Evolutionary conservation across 2,888 invertebrate genomes (phyloP).

Genomic region (Caenorhabditis japonica): DNA sequence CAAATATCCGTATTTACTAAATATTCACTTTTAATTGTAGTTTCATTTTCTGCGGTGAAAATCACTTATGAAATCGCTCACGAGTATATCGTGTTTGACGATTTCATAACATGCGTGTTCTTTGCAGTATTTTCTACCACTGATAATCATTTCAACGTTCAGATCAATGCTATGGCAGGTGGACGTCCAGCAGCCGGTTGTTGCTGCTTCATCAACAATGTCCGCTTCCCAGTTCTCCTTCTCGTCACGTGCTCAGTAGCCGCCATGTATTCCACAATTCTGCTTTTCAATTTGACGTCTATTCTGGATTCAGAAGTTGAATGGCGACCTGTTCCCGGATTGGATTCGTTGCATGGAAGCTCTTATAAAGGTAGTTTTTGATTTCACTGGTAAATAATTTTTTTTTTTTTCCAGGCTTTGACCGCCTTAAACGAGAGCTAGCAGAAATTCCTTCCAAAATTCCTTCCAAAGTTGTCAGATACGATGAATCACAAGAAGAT

Average conservation of each 20-base stretch:
- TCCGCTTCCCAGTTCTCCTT: conserved; percentile 62
- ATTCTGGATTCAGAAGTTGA: conserved; percentile 51
- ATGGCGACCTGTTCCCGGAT: conserved; percentile 43
- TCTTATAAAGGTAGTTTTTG: conserved; percentile 47
- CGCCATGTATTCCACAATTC: conserved; percentile 63
- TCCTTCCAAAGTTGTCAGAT: conserved; percentile 40
- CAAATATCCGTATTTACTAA: too few species aligned
- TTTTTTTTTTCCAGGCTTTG: too few species aligned
- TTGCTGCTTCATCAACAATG: conserved; percentile 63
- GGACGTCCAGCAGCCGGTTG: conserved; percentile 56
- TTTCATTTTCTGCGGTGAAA: too few species aligned
- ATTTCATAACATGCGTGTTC: too few species aligned
- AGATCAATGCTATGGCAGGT: conserved; percentile 50
- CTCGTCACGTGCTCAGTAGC: conserved; percentile 58
- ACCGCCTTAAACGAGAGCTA: conserved; percentile 30
- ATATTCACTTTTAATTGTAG: too few species aligned
- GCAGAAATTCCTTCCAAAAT: not conserved
- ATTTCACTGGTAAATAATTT: too few species aligned
- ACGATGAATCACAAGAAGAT: conserved; percentile 25
- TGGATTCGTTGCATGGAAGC: conserved; percentile 50
- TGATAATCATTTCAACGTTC: too few species aligned
- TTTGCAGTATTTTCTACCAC: too few species aligned
- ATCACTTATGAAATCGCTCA: too few species aligned
- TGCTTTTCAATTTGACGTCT: conserved; percentile 67
- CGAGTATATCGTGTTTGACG: too few species aligned